Evolutionary conservation across 2,797 vertebrate genomes (phyloP).

Genomic region (Coccyzus lansbergi): DNA sequence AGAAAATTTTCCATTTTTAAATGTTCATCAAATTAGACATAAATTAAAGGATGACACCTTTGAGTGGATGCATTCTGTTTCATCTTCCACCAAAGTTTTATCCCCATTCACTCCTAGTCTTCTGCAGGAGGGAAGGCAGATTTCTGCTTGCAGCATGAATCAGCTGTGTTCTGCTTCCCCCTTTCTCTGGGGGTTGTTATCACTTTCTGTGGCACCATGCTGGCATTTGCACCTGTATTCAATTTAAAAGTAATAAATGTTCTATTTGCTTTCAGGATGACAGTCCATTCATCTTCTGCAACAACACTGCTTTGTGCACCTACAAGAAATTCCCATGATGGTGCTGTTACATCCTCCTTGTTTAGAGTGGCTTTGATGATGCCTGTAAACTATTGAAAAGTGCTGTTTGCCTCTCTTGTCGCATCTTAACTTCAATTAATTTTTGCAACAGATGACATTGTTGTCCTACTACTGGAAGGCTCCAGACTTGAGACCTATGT

Average conservation of each 20-base stretch:
- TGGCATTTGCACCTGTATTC: not conserved
- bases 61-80: not conserved
- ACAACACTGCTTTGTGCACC: not conserved
- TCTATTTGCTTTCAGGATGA: not conserved
- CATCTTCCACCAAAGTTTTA: not conserved
- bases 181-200: not conserved
- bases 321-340: not conserved
- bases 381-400: not conserved
- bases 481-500: not conserved
- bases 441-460: fast-evolving
- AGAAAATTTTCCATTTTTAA: not conserved
- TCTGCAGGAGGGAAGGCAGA: not conserved
- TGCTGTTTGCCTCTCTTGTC: not conserved
- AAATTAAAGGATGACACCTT: not conserved
- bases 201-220: not conserved
- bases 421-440: not conserved
- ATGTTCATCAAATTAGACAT: not conserved
- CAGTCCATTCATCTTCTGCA: not conserved
- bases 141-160: not conserved
- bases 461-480: not conserved
- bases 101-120: not conserved
- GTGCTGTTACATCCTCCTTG: not conserved
- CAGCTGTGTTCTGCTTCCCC: not conserved
- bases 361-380: not conserved
- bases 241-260: not conserved